A percentile compares a stretch with the other conserved stretches of the same genome.
Conservation (phyloP, 2,888 invertebrate genomes). For the Anaspis maculata region DNA sequence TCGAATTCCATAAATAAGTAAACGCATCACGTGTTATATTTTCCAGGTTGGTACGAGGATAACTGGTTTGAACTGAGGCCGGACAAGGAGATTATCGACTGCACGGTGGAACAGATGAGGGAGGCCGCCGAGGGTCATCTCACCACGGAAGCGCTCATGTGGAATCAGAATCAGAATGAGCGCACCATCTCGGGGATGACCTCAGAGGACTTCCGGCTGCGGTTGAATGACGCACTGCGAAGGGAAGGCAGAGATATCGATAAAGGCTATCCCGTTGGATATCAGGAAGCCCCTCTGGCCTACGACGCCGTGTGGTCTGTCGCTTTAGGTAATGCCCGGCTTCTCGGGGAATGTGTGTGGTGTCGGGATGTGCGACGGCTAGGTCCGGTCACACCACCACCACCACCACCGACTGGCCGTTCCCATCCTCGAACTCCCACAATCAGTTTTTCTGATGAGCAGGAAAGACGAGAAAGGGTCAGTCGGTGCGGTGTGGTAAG, state of each 20-base stretch:
- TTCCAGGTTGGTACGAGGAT: slow-evolving; percentile 92
- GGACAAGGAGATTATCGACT: slow-evolving; percentile 80
- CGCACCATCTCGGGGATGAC: slow-evolving; percentile 95
- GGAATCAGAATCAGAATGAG: slow-evolving; percentile 88
- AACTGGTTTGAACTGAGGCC: slow-evolving; percentile 94
- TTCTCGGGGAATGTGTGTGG: too few relatives aligned
- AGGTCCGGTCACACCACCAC: too few relatives aligned
- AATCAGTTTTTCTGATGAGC: too few relatives aligned
- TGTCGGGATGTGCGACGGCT: too few relatives aligned
- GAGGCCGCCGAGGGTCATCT: slow-evolving; percentile 94
- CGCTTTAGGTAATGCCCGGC: slow-evolving; percentile 73
- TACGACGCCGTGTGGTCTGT: slow-evolving; percentile 99
- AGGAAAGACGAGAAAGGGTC: too few relatives aligned
- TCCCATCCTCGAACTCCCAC: too few relatives aligned
- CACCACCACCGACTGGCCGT: too few relatives aligned
- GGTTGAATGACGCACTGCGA: slow-evolving; percentile 73
- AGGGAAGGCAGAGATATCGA: slow-evolving; percentile 79
- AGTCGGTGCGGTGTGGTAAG: too few relatives aligned
- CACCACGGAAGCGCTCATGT: slow-evolving; percentile 97
- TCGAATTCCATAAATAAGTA: slow-evolving; percentile 2
- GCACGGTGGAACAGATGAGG: slow-evolving; percentile 88
- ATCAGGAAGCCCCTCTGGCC: slow-evolving; percentile 96
- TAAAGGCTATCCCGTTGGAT: slow-evolving; percentile 85
- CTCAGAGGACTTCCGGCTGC: slow-evolving; percentile 78
- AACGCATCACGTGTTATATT: slow-evolving; percentile 3